These are phyloP conservation scores for Otus scops DNA, from an alignment of 2,797 vertebrate species.

Conservation along the genomic window DNA sequence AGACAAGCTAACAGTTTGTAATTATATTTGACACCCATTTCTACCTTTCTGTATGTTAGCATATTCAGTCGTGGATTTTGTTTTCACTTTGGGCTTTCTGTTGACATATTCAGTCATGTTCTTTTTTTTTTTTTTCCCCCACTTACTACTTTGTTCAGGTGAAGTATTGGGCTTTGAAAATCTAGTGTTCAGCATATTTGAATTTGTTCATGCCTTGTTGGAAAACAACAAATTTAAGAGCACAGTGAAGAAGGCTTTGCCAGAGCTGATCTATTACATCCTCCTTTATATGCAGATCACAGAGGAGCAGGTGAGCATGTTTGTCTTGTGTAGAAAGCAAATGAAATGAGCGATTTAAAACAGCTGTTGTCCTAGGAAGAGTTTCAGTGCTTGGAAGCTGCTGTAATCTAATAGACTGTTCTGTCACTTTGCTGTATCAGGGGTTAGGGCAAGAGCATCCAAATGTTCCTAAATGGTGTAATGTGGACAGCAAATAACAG, in stretches of 20 bases:
- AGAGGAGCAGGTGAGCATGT: constrained; percentile 89
- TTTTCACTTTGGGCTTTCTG: not conserved
- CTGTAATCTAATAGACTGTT: not conserved
- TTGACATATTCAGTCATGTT: not conserved
- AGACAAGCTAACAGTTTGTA: not conserved
- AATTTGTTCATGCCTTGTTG: constrained; percentile 95
- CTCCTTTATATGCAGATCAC: constrained; percentile 99
- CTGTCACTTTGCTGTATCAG: not conserved
- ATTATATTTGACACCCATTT: not conserved
- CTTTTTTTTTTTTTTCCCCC: not conserved
- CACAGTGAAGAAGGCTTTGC: constrained; percentile 95
- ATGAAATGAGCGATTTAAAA: not conserved
- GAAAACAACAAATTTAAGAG: constrained; percentile 98
- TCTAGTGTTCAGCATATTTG: constrained; percentile 97
- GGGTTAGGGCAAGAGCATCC: not conserved
- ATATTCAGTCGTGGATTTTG: not conserved
- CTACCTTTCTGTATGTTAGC: not conserved
- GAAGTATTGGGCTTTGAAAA: constrained; percentile 98
- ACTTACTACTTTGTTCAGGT: constrained; percentile 74
- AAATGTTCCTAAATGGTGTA: not conserved
- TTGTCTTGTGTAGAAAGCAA: not conserved
- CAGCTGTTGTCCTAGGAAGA: not conserved
- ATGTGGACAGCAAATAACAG: not conserved
- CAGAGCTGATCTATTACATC: constrained; percentile 96
- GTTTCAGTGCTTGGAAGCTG: not conserved